Percentiles rank a stretch among this genome's conserved stretches.
These are phyloP conservation scores for Carassius auratus DNA, from an alignment of 2,113 vertebrate genomes.

Conservation along the genomic window DNA sequence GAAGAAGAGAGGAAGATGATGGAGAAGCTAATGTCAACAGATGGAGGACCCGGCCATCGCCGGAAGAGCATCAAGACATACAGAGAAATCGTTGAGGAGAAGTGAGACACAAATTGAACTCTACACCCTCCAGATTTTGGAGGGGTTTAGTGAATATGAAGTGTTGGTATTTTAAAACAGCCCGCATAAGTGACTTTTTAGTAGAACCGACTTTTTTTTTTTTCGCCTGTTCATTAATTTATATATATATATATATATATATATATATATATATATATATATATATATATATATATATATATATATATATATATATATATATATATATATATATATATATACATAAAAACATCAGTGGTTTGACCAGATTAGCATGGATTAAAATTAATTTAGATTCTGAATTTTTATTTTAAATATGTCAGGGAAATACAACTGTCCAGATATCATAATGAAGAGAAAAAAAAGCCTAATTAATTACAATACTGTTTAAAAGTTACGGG, in stretches of 20 bases:
- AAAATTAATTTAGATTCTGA: background rate
- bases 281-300: too few relatives aligned
- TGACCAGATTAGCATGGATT: background rate
- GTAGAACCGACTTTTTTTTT: too few relatives aligned
- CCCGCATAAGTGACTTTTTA: too few relatives aligned
- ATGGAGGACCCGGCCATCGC: conserved; percentile 73
- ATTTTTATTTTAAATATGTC: background rate
- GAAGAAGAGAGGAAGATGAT: conserved; percentile 97
- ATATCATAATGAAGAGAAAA: too few relatives aligned
- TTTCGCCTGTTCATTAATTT: too few relatives aligned
- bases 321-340: too few relatives aligned
- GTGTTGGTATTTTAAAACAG: background rate
- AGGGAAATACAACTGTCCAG: background rate
- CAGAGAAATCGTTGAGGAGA: conserved; percentile 96
- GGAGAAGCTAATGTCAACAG: conserved; percentile 85
- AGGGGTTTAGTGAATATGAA: background rate
- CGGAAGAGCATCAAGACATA: conserved; percentile 99
- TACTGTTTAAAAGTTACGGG: too few relatives aligned
- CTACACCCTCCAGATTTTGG: background rate
- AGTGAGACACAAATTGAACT: conserved; percentile 73
- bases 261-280: too few relatives aligned
- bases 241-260: too few relatives aligned
- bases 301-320: too few relatives aligned
- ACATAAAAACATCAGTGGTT: background rate
- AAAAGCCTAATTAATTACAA: too few relatives aligned